A percentile compares a stretch with the other conserved stretches of the same genome.
phyloP scores from a whole-genome alignment of 2,797 vertebrate genomes.

The Choloepus didactylus region DNA sequence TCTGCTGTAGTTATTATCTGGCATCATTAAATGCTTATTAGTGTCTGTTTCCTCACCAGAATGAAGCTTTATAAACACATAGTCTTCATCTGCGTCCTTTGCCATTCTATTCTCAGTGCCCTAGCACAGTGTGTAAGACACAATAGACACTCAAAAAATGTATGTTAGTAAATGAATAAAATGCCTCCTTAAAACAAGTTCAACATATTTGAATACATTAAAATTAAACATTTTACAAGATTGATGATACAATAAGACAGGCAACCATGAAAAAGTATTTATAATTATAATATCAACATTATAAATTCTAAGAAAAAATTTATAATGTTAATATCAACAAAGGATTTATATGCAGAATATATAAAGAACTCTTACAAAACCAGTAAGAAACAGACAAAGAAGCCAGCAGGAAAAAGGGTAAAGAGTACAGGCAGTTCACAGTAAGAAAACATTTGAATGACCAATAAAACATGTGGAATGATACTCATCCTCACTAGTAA shows the following conservation, averaged over 20 bases:
- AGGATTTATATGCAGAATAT: conserved; percentile 7
- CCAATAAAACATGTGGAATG: background rate
- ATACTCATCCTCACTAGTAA: background rate
- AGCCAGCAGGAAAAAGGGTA: background rate
- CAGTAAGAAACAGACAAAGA: background rate
- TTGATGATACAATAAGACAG: background rate
- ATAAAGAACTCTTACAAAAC: background rate
- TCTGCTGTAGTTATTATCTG: background rate
- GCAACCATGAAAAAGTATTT: background rate
- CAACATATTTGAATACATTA: background rate
- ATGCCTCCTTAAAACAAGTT: background rate
- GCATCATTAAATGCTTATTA: background rate
- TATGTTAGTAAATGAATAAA: background rate
- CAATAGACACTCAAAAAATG: background rate
- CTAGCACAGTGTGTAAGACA: background rate
- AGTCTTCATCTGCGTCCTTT: background rate
- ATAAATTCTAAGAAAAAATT: background rate
- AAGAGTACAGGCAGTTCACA: background rate
- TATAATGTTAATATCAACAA: background rate
- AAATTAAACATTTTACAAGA: background rate
- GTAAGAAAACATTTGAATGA: conserved; percentile 4
- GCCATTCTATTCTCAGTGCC: background rate
- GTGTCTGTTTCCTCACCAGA: background rate
- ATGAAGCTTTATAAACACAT: background rate
- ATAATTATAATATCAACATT: background rate